These are phyloP conservation scores for Lycocerus yunnanus DNA, from an alignment of 2,888 invertebrate genomes.

Conservation along the genomic window DNA sequence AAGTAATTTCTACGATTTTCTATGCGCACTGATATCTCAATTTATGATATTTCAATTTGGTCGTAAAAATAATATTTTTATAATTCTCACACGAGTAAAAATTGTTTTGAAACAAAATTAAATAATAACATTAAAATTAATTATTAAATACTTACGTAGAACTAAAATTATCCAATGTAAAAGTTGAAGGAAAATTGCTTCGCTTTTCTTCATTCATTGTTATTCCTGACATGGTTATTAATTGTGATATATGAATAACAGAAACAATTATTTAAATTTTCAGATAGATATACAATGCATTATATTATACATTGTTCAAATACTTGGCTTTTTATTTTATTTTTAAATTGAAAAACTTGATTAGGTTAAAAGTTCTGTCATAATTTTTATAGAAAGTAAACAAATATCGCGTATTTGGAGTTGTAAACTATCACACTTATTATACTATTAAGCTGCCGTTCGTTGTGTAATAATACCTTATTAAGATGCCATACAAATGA, in stretches of 20 bases:
- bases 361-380: neutral
- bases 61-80: no score
- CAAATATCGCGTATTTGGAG: neutral
- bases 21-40: no score
- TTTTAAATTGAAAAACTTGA: neutral
- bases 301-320: neutral
- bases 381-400: constrained; percentile 2
- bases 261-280: neutral
- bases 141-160: constrained; percentile 55
- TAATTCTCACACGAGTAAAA: no score
- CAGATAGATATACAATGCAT: neutral
- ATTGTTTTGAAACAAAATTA: no score
- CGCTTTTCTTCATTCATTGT: constrained; percentile 37
- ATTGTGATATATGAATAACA: neutral
- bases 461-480: neutral
- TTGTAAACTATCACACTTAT: neutral
- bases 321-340: neutral
- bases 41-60: no score
- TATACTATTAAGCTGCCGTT: neutral
- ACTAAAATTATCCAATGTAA: constrained; percentile 51
- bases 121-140: no score
- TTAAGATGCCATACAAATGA: neutral
- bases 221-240: neutral
- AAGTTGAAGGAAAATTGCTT: constrained; percentile 49
- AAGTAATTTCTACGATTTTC: no score